phyloP scores from a whole-genome alignment of 2,797 vertebrate genomes.

The Manis pentadactyla region DNA sequence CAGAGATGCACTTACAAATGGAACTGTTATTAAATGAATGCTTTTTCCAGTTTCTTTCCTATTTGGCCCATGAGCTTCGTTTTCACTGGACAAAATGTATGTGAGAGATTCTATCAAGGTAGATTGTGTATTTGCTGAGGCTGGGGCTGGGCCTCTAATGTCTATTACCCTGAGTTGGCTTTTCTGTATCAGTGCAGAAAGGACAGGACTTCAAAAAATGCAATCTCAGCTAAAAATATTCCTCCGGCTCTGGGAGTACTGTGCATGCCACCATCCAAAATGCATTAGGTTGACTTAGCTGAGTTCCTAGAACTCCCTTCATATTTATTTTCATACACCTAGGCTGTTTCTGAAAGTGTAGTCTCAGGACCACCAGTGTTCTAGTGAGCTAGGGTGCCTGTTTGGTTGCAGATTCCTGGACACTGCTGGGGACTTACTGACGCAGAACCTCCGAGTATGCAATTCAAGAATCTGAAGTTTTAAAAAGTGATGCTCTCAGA shows the following conservation, averaged over 20 bases:
- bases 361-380: neutral
- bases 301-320: neutral
- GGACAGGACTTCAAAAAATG: neutral
- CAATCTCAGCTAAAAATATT: neutral
- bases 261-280: neutral
- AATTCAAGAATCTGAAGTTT: neutral
- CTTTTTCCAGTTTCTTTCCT: neutral
- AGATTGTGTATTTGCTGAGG: neutral
- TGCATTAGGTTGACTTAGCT: neutral
- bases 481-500: neutral
- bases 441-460: neutral
- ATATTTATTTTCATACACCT: neutral
- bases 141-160: neutral
- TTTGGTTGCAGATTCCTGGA: neutral
- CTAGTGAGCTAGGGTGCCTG: neutral
- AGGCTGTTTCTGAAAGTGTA: neutral
- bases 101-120: neutral
- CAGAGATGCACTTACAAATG: neutral
- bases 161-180: too few relatives aligned
- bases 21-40: neutral
- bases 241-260: accelerated
- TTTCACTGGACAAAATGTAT: neutral
- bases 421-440: neutral
- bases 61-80: neutral
- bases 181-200: neutral